Conservation (phyloP, 2,797 vertebrate genomes). For the Babyrousa celebensis region DNA sequence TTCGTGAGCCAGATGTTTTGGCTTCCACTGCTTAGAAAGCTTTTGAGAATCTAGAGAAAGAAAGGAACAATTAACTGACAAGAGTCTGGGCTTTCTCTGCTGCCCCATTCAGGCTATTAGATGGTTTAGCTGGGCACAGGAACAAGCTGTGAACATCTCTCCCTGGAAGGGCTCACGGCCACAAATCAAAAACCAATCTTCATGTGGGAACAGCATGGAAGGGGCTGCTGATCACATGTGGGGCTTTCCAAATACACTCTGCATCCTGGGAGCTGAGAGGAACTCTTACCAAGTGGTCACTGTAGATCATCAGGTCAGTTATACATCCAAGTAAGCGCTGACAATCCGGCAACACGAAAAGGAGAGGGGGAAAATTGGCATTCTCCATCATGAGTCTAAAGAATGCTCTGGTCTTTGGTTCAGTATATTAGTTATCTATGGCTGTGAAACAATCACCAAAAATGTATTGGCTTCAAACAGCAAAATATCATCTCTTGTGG, state of each 20-base stretch:
- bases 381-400: not conserved
- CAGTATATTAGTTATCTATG: not conserved
- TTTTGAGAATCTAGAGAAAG: slow-evolving; percentile 52
- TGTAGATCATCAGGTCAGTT: not conserved
- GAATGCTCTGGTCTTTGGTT: not conserved
- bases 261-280: not conserved
- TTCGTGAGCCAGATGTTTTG: slow-evolving; percentile 8
- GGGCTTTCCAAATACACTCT: not conserved
- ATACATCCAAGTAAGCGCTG: not conserved
- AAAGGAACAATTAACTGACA: slow-evolving; percentile 14
- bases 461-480: not conserved
- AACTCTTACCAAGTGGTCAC: not conserved
- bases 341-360: not conserved
- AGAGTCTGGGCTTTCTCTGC: not conserved
- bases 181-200: slow-evolving; percentile 53
- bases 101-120: not conserved
- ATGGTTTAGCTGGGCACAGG: not conserved
- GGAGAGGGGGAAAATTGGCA: not conserved
- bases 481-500: not conserved
- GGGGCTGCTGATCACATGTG: not conserved
- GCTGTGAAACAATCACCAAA: not conserved
- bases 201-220: not conserved
- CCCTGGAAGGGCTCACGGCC: not conserved
- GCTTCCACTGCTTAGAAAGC: not conserved
- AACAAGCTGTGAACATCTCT: not conserved